phyloP scores from a whole-genome alignment of 2,888 invertebrate genomes.

The Leptinotarsa rubiginosa region DNA sequence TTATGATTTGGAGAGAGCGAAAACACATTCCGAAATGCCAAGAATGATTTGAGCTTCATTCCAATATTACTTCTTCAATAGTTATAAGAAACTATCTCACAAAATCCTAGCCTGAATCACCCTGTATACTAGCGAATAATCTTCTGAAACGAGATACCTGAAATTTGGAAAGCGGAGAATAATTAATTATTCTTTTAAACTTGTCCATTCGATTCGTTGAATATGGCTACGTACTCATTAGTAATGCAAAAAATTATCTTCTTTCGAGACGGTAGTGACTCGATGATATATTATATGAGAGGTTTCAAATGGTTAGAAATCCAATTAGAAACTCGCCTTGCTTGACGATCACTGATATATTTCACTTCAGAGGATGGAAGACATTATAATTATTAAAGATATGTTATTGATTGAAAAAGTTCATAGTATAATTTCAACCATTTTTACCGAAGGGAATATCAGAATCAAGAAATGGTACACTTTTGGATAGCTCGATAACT shows the following conservation, averaged over 20 bases:
- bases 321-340: background rate
- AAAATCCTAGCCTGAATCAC: background rate
- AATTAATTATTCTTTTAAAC: constrained; percentile 2
- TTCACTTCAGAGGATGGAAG: background rate
- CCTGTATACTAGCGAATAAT: background rate
- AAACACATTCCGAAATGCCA: too few species aligned
- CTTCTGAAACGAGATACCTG: constrained; percentile 4
- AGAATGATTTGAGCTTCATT: too few species aligned
- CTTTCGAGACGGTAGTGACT: background rate
- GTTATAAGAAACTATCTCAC: background rate
- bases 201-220: constrained; percentile 16
- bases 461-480: too few species aligned
- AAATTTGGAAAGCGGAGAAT: constrained; percentile 18
- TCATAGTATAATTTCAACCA: too few species aligned
- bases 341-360: background rate
- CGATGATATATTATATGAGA: background rate
- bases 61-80: too few species aligned
- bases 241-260: background rate
- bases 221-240: constrained; percentile 10
- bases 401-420: too few species aligned
- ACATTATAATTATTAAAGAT: background rate
- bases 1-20: too few species aligned
- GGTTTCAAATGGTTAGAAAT: constrained; percentile 5
- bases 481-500: too few species aligned
- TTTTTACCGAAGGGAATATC: too few species aligned